Conservation (phyloP, 2,113 vertebrate species). For the Pongo pygmaeus region DNA sequence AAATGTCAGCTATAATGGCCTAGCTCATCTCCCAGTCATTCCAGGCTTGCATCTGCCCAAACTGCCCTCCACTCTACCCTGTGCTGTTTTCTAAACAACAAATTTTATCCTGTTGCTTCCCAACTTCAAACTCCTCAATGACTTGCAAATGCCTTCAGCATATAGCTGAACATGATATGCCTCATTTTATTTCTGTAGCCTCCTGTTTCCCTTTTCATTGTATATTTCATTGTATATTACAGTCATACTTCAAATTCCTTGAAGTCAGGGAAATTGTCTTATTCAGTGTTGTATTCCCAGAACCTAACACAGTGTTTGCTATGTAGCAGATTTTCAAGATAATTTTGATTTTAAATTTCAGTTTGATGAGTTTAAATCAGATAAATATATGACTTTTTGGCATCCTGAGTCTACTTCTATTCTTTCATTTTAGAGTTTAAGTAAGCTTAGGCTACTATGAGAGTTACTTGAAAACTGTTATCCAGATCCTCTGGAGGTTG, state of each 20-base stretch:
- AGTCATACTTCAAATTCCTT: not conserved
- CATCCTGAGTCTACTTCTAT: not conserved
- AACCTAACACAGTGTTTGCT: not conserved
- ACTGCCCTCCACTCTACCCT: too few relatives aligned
- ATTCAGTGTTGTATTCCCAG: not conserved
- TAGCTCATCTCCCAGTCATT: not conserved
- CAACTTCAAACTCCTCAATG: not conserved
- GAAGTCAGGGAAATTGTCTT: not conserved
- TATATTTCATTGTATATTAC: not conserved
- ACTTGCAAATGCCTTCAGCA: not conserved
- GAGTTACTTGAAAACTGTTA: conserved; percentile 60
- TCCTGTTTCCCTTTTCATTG: not conserved
- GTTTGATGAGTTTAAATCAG: not conserved
- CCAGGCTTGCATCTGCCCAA: not conserved
- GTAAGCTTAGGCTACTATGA: conserved; percentile 47
- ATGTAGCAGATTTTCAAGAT: not conserved
- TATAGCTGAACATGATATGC: not conserved
- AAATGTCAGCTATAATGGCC: not conserved
- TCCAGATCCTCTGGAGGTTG: conserved; percentile 72
- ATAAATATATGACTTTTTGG: not conserved
- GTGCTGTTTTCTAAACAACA: not conserved
- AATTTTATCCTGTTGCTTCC: not conserved
- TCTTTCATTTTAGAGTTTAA: not conserved
- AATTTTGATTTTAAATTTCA: not conserved
- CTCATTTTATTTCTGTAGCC: too few relatives aligned